Base-by-base conservation (phyloP, 1,140 invertebrate species). In the Scaptomyza hsui region DNA sequence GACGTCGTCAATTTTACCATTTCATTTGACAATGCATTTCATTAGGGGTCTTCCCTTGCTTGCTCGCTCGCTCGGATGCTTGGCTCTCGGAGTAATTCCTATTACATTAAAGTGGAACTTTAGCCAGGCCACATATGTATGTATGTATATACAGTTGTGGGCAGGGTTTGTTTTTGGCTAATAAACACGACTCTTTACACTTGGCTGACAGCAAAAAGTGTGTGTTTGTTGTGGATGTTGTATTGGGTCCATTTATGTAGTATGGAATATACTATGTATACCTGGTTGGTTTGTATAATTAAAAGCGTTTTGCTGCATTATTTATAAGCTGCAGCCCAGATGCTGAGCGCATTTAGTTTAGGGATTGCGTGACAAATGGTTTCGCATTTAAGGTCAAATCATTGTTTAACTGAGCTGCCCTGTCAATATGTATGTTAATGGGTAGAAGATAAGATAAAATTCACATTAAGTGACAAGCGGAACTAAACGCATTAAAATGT, bases 21-120 rank as follows among this genome's bases (percentile, higher is more conserved):
- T 86, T 88, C 81, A 86, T 88, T 86, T 86, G 77, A 88, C 81
- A 86, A 86, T 86, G 82, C 82, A 88, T 86, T 86, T 86, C 81
- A 86, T 86, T 86, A 86, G 55, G 70, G 79, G 51, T 13, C 16
- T 76, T 68, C 37, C 45, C 68, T 41, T 16, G 53, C 39, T 24
- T 6, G 56, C 10, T 21, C 47, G 53, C 39, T 24, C 37, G 45
- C 26, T 29, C 26, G n/a, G n/a, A n/a, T n/a, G n/a, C n/a, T n/a
- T n/a, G n/a, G n/a, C n/a, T n/a, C 9, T 6, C 26, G 26, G 26
- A 57, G 57, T 72, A 65, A 70, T 81, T 80, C 64, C 48, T 81
- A 77, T 81, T 78, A 81, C 79, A 88, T 88, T 86, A 88, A 81
- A 88, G 75, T 65, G 73, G 64, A 86, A 71, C 47, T 56, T 77